A percentile compares a stretch with the other conserved stretches of the same genome.
These are phyloP conservation scores for Tangara arthus DNA, from an alignment of 2,797 vertebrate species.

Conservation along the genomic window DNA sequence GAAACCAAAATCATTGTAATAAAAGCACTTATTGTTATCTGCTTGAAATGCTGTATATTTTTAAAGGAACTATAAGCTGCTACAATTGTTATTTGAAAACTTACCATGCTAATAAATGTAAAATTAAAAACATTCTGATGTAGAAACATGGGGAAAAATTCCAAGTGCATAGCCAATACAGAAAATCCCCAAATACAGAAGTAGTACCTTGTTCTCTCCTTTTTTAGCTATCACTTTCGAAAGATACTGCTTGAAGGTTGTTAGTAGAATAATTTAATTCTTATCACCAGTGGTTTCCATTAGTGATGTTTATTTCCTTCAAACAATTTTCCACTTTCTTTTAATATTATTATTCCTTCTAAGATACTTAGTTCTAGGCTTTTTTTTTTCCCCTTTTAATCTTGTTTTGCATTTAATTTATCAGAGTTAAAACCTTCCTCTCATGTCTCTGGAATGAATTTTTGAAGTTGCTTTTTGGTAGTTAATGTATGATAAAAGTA, in stretches of 20 bases:
- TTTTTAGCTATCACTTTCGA: neutral
- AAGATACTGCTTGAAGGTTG: neutral
- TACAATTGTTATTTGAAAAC: neutral
- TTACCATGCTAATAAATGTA: neutral
- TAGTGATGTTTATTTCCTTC: neutral
- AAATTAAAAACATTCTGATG: neutral
- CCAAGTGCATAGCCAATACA: neutral
- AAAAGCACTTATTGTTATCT: neutral
- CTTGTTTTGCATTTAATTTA: neutral
- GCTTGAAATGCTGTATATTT: neutral
- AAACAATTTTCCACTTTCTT: neutral
- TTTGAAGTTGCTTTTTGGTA: neutral
- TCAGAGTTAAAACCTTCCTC: neutral
- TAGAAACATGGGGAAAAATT: neutral
- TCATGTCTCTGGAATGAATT: neutral
- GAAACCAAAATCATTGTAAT: neutral
- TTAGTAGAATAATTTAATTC: neutral
- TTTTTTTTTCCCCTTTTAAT: neutral
- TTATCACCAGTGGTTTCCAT: neutral
- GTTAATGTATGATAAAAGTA: neutral
- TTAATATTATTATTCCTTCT: neutral
- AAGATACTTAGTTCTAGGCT: neutral
- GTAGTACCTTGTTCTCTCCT: neutral
- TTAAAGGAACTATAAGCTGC: neutral
- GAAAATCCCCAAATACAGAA: neutral